Evolutionary conservation across 1,140 invertebrate genomes (phyloP).

Genomic region (Protaetia brevitarsis): DNA sequence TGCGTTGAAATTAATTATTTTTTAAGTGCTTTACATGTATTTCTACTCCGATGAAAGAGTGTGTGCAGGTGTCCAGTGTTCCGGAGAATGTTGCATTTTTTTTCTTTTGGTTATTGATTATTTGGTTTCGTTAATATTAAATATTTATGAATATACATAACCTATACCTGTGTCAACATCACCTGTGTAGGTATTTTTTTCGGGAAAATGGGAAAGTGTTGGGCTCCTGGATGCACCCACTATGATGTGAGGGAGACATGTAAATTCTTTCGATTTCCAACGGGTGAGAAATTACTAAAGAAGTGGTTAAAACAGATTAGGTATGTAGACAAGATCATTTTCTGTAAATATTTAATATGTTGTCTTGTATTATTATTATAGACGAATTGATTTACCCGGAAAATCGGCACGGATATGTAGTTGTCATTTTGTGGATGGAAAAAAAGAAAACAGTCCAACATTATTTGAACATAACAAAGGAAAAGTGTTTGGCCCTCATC

Average conservation of each 20-base stretch:
- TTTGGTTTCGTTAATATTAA: no score
- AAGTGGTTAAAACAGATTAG: neutral
- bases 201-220: neutral
- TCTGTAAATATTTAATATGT: neutral
- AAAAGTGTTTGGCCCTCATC: neutral
- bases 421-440: neutral
- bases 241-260: neutral
- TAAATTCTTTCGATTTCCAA: neutral
- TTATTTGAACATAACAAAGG: constrained; percentile 24
- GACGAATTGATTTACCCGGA: neutral
- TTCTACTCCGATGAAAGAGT: no score
- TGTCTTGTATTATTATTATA: neutral
- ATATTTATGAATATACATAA: no score
- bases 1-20: no score
- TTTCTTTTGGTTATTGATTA: no score
- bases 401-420: neutral
- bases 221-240: neutral
- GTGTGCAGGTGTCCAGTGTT: no score
- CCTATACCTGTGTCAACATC: no score
- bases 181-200: no score
- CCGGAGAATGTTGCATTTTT: no score
- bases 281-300: neutral
- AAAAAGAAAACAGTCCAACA: constrained; percentile 22
- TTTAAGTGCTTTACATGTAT: no score
- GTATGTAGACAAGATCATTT: neutral